These are phyloP conservation scores for Sitta carolinensis DNA, from an alignment of 2,797 vertebrate genomes.

Conservation along the genomic window DNA sequence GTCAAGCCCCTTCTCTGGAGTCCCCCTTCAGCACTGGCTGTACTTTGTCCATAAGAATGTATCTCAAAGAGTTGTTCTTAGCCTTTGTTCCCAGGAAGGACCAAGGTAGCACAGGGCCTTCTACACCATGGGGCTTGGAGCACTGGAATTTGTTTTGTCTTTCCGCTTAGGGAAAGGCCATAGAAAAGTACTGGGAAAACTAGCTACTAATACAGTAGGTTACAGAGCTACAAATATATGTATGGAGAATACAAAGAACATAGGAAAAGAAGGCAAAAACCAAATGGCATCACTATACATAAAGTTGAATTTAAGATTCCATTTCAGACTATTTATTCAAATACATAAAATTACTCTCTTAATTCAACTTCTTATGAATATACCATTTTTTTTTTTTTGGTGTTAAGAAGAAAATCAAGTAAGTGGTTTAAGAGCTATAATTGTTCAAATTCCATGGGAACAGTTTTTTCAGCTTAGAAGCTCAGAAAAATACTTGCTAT, in stretches of 20 bases:
- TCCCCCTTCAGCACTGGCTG: background rate
- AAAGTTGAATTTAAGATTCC: background rate
- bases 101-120: fast-evolving
- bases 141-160: background rate
- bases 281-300: background rate
- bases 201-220: too few species aligned
- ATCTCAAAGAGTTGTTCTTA: background rate
- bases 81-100: background rate
- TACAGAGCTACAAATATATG: background rate
- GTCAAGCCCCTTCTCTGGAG: background rate
- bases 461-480: background rate
- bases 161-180: background rate
- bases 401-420: background rate
- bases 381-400: background rate
- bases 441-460: background rate
- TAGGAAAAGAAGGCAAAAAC: background rate
- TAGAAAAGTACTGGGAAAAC: background rate
- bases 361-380: background rate
- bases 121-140: too few species aligned
- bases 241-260: background rate
- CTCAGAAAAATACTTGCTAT: background rate
- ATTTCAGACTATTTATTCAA: background rate
- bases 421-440: background rate
- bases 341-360: background rate
- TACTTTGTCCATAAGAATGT: background rate